Evolutionary conservation across 2,113 vertebrate species (phyloP), one percentile per base, ranked within the genome.

Genomic region (Andinoacara biseriatus): DNA sequence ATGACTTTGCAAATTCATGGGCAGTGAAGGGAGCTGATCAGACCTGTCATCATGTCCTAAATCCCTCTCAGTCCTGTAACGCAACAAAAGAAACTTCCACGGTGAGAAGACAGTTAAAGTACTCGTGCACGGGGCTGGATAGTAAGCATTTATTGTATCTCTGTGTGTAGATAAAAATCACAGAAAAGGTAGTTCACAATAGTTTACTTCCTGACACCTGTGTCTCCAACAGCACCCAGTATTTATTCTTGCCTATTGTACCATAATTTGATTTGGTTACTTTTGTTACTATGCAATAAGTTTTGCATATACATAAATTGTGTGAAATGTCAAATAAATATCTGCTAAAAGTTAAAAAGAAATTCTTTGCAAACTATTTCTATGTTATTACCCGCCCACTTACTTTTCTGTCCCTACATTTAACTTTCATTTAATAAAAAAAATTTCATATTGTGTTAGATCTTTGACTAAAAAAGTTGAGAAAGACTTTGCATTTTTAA

Each of bases 1-100:
- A 97, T 0, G 96, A 96, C 83, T 99, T 98, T 95, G 98, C 97
- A 75, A 99, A 99, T 86, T 99, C 98, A n/a, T 99, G 98, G 98
- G 97, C 96, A 57, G 92, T 98, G 91, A 96, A 96, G 74, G 96
- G 95, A 5, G 95, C 96, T 17, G 94, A 94, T 56, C 95, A 96
- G 78, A 86, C 35, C 8, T 99, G 98, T 87, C 95, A 86, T 67
- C 96, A 97, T 13, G 95, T 95, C 1, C 92, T 92, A 20, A 92
- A 93, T 78, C 95, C 96, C 0, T 96, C 93, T 88, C 94, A 87
- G 58, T 94, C 93, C 9, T 99, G 98, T 90, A 98, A 97, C 75
- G 89, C 88, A 87, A 97, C 97, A 35, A 91, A 87, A 87, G 85
- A 83, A 18, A 94, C 92, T 5, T 81, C 88, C 15, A 24, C 17